Conservation (phyloP, 2,888 invertebrate genomes). For the Archips crataeganus region DNA sequence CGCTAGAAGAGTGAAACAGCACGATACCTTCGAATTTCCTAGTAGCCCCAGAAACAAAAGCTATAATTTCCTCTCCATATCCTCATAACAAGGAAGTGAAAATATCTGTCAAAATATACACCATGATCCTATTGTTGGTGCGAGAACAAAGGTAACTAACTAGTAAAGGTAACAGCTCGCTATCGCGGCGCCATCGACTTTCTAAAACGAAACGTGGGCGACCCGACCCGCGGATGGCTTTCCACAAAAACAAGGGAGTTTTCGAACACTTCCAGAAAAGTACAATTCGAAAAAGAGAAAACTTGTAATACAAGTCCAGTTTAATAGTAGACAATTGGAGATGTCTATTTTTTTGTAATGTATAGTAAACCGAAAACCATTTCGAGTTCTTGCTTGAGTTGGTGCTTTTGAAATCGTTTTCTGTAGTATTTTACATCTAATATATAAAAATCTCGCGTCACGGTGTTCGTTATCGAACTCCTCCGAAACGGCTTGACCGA, state of each 20-base stretch:
- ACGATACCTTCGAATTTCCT: no score
- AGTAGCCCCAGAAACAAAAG: not conserved
- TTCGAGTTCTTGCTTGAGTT: no score
- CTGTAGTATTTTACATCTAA: no score
- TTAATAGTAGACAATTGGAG: no score
- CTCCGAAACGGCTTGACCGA: no score
- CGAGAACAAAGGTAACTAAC: slow-evolving; percentile 28
- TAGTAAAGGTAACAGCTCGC: slow-evolving; percentile 43
- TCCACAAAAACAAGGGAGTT: not conserved
- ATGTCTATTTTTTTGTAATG: no score
- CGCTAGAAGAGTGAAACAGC: no score
- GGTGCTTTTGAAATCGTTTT: no score
- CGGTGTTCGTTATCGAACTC: no score
- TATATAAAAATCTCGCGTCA: no score
- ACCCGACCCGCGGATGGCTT: slow-evolving; percentile 47
- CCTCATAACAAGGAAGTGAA: slow-evolving; percentile 55
- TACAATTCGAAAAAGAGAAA: not conserved
- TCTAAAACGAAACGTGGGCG: slow-evolving; percentile 66
- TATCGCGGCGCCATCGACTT: slow-evolving; percentile 57
- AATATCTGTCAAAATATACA: slow-evolving; percentile 52
- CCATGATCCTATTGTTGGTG: slow-evolving; percentile 65
- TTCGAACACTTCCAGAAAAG: not conserved
- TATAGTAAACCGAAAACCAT: no score
- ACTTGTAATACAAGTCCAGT: no score
- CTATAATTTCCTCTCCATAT: not conserved